Base-by-base conservation (phyloP, 1,140 invertebrate species). In the Bombus pyrosoma region DNA sequence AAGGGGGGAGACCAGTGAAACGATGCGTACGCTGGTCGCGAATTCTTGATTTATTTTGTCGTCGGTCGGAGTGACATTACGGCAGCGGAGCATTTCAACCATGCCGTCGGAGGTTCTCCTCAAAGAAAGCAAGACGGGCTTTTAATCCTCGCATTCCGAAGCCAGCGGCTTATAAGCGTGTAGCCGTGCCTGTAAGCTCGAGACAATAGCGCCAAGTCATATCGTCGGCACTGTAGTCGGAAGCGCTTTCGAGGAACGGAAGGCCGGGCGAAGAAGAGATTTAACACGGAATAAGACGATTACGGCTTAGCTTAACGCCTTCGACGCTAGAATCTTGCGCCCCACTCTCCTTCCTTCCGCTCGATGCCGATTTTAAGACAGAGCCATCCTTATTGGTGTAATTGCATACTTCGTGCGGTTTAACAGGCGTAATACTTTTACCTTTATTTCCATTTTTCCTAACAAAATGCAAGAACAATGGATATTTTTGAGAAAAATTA, bases 241-340 rank as follows among this genome's bases (percentile, higher is more conserved):
- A 71, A 82, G 83, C 88, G 89, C 88, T 87, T 80, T 80, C 87
- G 74, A 86, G 53, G 39, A 85, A 77, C 82, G 69, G 79, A 87
- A 86, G 79, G 72, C 86, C 72, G 81, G 80, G 84, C 81, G 83
- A 89, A 86, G 86, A 86, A 86, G 88, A 93, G 93, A 94, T 94
- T 95, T 91, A 94, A 93, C 92, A 93, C 87, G 89, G 91, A 92
- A 92, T 94, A 94, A 95, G 93, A 94, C 92, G 93, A 95, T 95
- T 94, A 94, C 87, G 81, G 91, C 91, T 92, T 91, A 90, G 93
- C 91, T 93, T 93, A 93, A 89, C 92, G 89, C 86, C 68, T 81
- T 66, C 39, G 64, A 71, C 62, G 74, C 39, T 85, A 72, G 80
- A 90, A 86, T 87, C 85, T 87, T 81, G n/a, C 47, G 13, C n/a